Conservation (phyloP, 2,888 invertebrate species). For the Brenthis hecate region DNA sequence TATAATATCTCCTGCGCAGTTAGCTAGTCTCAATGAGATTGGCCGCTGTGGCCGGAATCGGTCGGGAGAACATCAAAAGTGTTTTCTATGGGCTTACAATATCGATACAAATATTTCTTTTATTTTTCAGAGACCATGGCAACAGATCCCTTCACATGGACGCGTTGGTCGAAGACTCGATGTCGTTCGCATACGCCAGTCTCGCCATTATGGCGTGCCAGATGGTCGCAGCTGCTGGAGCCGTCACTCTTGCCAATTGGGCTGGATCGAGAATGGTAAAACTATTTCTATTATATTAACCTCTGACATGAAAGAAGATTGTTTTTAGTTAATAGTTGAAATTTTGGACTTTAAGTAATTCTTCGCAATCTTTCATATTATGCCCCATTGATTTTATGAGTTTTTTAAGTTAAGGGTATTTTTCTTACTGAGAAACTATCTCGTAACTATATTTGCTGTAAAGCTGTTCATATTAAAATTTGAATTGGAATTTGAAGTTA, state of each 20-base stretch:
- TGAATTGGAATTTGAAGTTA: too few relatives aligned
- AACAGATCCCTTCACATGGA: conserved; percentile 74
- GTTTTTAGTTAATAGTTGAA: neutral
- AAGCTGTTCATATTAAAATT: too few relatives aligned
- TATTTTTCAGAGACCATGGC: conserved; percentile 59
- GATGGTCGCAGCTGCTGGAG: conserved; percentile 73
- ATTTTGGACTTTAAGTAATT: neutral
- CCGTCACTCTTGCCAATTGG: conserved; percentile 80
- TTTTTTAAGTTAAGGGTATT: too few relatives aligned
- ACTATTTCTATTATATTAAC: neutral
- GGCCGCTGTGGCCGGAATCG: too few relatives aligned
- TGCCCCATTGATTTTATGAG: too few relatives aligned
- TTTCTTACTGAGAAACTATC: too few relatives aligned
- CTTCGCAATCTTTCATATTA: too few relatives aligned
- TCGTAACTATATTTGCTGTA: too few relatives aligned
- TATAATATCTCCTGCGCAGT: too few relatives aligned
- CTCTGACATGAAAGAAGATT: too few relatives aligned
- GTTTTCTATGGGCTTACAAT: neutral
- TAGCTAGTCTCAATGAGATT: too few relatives aligned
- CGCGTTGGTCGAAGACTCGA: conserved; percentile 78
- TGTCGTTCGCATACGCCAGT: conserved; percentile 77
- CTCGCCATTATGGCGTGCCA: conserved; percentile 74
- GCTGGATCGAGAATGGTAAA: conserved; percentile 77
- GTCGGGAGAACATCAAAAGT: too few relatives aligned
- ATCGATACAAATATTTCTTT: conserved; percentile 42